Evolutionary conservation across 2,888 invertebrate species (phyloP), one percentile per base, ranked within the genome.

Genomic region (Andricus curvator): DNA sequence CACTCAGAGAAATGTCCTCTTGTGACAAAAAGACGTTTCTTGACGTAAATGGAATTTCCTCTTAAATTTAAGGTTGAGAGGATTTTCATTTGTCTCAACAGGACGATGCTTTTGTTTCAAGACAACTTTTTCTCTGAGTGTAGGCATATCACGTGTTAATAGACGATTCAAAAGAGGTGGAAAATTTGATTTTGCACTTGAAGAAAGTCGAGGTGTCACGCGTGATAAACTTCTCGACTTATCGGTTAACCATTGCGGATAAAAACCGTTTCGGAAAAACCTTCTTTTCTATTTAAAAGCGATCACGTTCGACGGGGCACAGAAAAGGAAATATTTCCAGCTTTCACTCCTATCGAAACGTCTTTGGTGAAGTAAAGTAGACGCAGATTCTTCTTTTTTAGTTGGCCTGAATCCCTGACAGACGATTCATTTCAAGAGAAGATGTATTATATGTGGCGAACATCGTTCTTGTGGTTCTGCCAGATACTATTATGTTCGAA

Each of bases 371-470:
- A 70, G 70, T 70, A 70, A 33, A 51, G 20, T 51, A 29, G 70
- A 25, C 51, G 15, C 51, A 51, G 48, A 68, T 48, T 68, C 48
- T 68, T 68, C 48, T 68, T 20, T 68, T 48, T 17, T 70, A 20
- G 70, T 51, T 70, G 51, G 78, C 81, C 85, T 82, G 83, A 85
- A 84, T 85, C 83, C 79, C 81, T 82, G 82, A 83, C 85, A 85
- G 85, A 80, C 83, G 83, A 85, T 85, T 84, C 83, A 84, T 85
- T 85, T 83, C 83, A 83, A 84, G 81, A 81, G 85, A 84, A 82
- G 81, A 84, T 80, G 82, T 84, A 85, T 85, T 82, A 82, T 83
- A 84, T 79, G 74, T 48, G 25, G 29, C 9, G 68, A 70, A 70
- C 51, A 70, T 70, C 48, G 66, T 66, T 66, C n/a, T 66, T 66